A percentile compares a stretch with the other conserved stretches of the same genome.
phyloP scores from a whole-genome alignment of 64 coral and sea anemone species.

The Pocillopora damicornis region DNA sequence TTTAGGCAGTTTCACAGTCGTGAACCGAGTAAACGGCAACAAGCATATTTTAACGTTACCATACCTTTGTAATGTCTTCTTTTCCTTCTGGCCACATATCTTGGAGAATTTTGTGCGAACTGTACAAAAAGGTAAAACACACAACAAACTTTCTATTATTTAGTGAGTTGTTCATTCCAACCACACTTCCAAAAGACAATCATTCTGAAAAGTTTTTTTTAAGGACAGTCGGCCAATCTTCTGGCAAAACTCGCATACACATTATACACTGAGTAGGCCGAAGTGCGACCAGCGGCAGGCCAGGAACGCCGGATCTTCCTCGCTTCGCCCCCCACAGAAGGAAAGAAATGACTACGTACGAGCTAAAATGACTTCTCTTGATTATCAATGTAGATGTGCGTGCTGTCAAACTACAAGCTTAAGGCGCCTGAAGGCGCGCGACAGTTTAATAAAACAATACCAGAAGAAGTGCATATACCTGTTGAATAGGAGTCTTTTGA shows the following conservation, averaged over 20 bases:
- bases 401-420: not conserved
- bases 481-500: slow-evolving; percentile 90
- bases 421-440: no score
- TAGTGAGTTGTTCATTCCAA: no score
- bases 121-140: slow-evolving; percentile 25
- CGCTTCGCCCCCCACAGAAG: no score
- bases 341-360: not conserved
- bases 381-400: not conserved
- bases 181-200: no score
- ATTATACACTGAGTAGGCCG: no score
- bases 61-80: slow-evolving; percentile 83
- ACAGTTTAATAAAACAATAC: not conserved
- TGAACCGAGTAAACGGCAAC: no score
- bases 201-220: no score
- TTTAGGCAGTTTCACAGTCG: not conserved
- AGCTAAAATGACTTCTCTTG: not conserved
- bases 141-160: not conserved
- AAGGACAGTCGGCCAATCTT: no score
- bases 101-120: slow-evolving; percentile 70
- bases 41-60: not conserved
- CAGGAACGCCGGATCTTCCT: no score
- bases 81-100: slow-evolving; percentile 99
- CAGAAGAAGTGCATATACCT: slow-evolving; percentile 36
- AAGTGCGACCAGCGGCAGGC: no score
- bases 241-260: no score